Base-by-base conservation (phyloP, 2,113 vertebrate species). In the Peromyscus maniculatus region DNA sequence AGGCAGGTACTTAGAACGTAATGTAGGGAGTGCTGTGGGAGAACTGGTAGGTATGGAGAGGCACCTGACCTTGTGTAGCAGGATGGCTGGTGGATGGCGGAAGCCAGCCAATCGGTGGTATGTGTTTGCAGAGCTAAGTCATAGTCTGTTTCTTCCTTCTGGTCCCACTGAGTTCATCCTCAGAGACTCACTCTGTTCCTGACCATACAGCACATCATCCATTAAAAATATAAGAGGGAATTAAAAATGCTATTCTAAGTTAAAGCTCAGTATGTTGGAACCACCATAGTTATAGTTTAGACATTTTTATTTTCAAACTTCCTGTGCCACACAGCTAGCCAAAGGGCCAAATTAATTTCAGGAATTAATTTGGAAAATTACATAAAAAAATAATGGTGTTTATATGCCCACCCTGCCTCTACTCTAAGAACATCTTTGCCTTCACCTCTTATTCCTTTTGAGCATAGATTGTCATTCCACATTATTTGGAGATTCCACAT, bases 351-450 rank as follows among this genome's bases (percentile, higher is more conserved):
- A 21, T 36, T 89, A 52, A 89, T 83, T 59, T 92, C 67, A 62
- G 39, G 89, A 78, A 91, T 93, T 82, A 78, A 93, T 93, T 82
- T 93, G 31, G 33, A 28, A 91, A 74, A 67, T 74, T 69, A 13
- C 36, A 87, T 21, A 86, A 94, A 90, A 90, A 3, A 28, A 71
- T 87, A 84, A 46, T 66, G 13, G 0, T 26, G 7, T 87, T 89
- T 75, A n/a, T 33, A 11, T 89, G 26, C 66, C 36, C 62, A 62
- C 52, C 59, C 43, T 43, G 46, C 52, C 49, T 15, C 64, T 71
- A 55, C 46, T 1, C 12, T 5, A 1, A 69, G n/a, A 39, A 2
- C 15, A 72, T n/a, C 67, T 78, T 89, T 78, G 43, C 52, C 78
- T 28, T 87, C 74, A 0, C 24, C 19, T 43, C 39, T 5, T 55